A percentile compares a stretch with the other conserved stretches of the same genome.
Conservation (phyloP, 2,888 invertebrate genomes). For the Adela reaumurella region DNA sequence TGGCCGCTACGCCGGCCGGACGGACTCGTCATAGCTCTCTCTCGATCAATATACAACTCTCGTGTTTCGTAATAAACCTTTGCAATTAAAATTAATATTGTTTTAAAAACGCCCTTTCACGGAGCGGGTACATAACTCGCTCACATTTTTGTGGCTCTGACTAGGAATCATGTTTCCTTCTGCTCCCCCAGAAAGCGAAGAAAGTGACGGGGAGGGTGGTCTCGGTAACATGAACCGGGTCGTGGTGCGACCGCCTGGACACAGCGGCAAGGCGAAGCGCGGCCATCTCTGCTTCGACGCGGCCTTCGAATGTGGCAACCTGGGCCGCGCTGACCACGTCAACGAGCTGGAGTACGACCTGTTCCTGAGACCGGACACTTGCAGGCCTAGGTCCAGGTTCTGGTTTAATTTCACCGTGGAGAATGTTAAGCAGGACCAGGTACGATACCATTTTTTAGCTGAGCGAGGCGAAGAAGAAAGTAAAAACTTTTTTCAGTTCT, state of each 20-base stretch:
- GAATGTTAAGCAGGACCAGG: slow-evolving; percentile 90
- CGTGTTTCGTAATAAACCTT: too few relatives aligned
- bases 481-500: too few relatives aligned
- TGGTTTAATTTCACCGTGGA: slow-evolving; percentile 99
- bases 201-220: slow-evolving; percentile 90
- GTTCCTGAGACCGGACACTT: slow-evolving; percentile 93
- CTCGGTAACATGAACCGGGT: slow-evolving; percentile 87
- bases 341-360: slow-evolving; percentile 95
- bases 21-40: too few relatives aligned
- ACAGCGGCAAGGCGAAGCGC: slow-evolving; percentile 92
- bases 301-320: slow-evolving; percentile 93
- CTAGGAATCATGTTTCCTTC: background rate
- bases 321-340: slow-evolving; percentile 92
- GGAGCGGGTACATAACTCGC: too few relatives aligned
- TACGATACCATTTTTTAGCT: too few relatives aligned
- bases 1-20: too few relatives aligned
- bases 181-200: slow-evolving; percentile 70
- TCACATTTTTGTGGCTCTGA: too few relatives aligned
- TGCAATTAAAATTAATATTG: too few relatives aligned
- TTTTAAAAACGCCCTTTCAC: too few relatives aligned
- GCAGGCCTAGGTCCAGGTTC: slow-evolving; percentile 86
- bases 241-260: slow-evolving; percentile 85
- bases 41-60: too few relatives aligned
- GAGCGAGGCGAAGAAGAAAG: too few relatives aligned
- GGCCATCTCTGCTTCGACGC: slow-evolving; percentile 97